These are phyloP conservation scores for Acrobasis repandana DNA, from an alignment of 2,888 invertebrate species.

Conservation along the genomic window DNA sequence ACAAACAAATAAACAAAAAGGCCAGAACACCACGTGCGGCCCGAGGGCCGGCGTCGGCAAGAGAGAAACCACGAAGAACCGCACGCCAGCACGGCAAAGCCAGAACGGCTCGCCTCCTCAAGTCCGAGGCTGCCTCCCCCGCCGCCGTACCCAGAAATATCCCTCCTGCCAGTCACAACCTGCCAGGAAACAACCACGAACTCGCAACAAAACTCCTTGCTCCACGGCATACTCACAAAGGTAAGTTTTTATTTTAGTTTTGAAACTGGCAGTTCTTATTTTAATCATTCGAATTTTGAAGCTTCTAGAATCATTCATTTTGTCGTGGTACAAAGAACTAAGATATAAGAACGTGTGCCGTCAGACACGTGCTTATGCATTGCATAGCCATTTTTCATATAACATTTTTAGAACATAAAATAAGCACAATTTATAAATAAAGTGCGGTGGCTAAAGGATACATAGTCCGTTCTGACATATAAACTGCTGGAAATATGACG, in stretches of 20 bases:
- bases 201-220: constrained; percentile 84
- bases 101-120: constrained; percentile 61
- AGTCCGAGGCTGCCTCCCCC: constrained; percentile 82
- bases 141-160: constrained; percentile 90
- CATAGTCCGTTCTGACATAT: too few relatives aligned
- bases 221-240: constrained; percentile 91
- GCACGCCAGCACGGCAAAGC: constrained; percentile 58
- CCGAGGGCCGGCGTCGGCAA: constrained; percentile 51
- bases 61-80: constrained; percentile 54
- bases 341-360: too few relatives aligned
- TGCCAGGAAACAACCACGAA: constrained; percentile 51
- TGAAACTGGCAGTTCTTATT: constrained; percentile 36
- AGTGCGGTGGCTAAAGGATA: too few relatives aligned
- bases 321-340: constrained; percentile 28
- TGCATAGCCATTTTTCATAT: too few relatives aligned
- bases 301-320: constrained; percentile 37
- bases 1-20: too few relatives aligned
- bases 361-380: too few relatives aligned
- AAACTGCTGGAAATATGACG: too few relatives aligned
- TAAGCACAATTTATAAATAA: too few relatives aligned
- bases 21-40: constrained; percentile 60
- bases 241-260: constrained; percentile 47
- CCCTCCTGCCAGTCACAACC: constrained; percentile 87
- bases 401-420: too few relatives aligned
- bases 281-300: constrained; percentile 30